phyloP scores from a whole-genome alignment of 2,113 vertebrate genomes.

The Monarcha castaneiventris region DNA sequence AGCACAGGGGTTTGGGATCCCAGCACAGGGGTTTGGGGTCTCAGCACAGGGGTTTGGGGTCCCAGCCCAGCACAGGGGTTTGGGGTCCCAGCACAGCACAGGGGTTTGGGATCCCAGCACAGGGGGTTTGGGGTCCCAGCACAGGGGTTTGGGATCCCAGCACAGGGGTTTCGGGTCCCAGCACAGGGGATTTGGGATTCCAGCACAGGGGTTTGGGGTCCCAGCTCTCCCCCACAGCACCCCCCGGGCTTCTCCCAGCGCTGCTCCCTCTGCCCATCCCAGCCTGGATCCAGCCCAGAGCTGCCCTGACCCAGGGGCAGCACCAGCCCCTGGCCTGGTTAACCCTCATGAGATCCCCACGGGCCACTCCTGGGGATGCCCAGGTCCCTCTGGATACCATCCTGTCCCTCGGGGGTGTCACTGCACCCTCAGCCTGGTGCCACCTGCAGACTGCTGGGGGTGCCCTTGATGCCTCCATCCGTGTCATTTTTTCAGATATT shows the following conservation, averaged over 20 bases:
- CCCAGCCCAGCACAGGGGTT: background rate
- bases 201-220: too few species aligned
- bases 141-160: too few species aligned
- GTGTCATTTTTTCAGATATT: too few species aligned
- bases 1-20: too few species aligned
- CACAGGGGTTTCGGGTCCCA: background rate
- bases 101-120: background rate
- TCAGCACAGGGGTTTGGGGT: background rate
- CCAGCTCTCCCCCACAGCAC: background rate
- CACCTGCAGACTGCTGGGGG: background rate
- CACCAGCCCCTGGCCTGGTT: background rate
- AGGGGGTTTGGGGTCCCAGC: background rate
- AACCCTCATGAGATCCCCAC: background rate
- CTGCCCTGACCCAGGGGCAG: background rate
- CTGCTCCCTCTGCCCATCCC: background rate
- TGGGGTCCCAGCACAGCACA: too few species aligned
- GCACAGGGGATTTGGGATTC: background rate
- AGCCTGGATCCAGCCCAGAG: background rate
- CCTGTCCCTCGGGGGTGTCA: too few species aligned
- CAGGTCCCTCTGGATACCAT: background rate
- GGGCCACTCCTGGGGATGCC: background rate
- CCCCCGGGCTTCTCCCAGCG: background rate
- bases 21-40: too few species aligned
- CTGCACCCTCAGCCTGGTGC: background rate
- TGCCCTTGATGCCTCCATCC: accelerated